Evolutionary conservation across 2,888 invertebrate genomes (phyloP), one percentile per base, ranked within the genome.

Genomic region (Cephus rjabovi): DNA sequence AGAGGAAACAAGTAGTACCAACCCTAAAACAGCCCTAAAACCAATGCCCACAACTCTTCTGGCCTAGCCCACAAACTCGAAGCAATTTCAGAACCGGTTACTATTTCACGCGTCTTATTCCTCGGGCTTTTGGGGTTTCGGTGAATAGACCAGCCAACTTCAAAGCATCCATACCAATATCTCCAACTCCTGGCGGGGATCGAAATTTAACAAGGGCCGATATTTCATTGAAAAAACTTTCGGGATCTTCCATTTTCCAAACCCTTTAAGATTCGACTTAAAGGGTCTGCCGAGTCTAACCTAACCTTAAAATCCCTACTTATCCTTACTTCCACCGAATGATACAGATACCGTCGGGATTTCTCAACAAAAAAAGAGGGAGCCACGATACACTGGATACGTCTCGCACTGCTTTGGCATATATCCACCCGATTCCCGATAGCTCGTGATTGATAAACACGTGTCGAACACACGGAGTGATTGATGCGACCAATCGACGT

Each of bases 401-500:
- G 56, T 56, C 56, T 23, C 56, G 23, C 56, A 56, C 56, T 56
- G 56, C 56, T 56, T 74, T 73, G 76, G 76, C 77, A 73, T 75
- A 74, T 75, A 71, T 73, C 76, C 23, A 56, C 23, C 80, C 75
- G 76, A 78, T 75, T 79, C 74, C 81, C 82, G 89, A 89, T 90
- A 88, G 84, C 86, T 79, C 78, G 88, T 90, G 90, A 90, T 90
- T 90, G 90, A 90, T 89, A 89, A 88, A 89, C 87, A 87, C 82
- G 86, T 84, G 87, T 83, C 85, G 85, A 86, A 87, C 88, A 85
- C 86, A 83, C 79, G 75, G 81, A 82, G 87, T 90, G 90, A 90
- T 90, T 89, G 89, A 90, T 89, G 90, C 85, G 87, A 87, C 89
- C 90, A 89, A 90, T 90, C 87, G 87, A 86, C 87, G 89, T 88